Base-by-base conservation (phyloP, 1,140 invertebrate species). In the Danaus melanippus region DNA sequence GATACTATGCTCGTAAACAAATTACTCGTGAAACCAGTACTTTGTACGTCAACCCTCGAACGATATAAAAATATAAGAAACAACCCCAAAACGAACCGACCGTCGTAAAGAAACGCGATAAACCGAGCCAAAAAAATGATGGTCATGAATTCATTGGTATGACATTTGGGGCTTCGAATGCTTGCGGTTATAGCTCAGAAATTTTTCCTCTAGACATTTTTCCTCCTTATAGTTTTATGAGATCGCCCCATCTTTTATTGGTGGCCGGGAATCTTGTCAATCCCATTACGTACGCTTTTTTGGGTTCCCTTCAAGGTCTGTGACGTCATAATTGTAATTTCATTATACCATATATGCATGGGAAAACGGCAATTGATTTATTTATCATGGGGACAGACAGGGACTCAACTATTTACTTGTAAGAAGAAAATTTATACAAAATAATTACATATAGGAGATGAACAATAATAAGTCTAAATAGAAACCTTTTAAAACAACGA, bases 121-220 rank as follows among this genome's bases (percentile, higher is more conserved):
- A 84, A 84, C 62, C 71, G 73, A 58, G 67, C 66, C 15, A 73
- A 84, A 86, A 82, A 86, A 86, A 83, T 69, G 67, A 71, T 66
- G 53, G 63, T 69, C 79, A 84, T 86, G 83, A 84, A 84, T 86
- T 86, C 83, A 86, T 86, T 70, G 81, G 74, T 86, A 84, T 86
- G 83, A 86, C 83, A 81, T 84, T 84, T 72, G 76, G 76, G 77
- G 67, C 66, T 78, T 72, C 64, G 67, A 82, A 84, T 77, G 78
- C 74, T 72, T 77, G 75, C 79, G 69, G 69, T 75, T 83, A 82
- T 81, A 64, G 75, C 74, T 60, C 57, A 62, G 62, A 71, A 75
- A 69, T 76, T 82, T 15, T 67, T 72, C 67, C 66, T 68, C 69
- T 56, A 66, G 71, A 75, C 73, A 83, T 83, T 81, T 85, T 80